Base-by-base conservation (phyloP, 2,888 invertebrate species). In the Papilio protenor region DNA sequence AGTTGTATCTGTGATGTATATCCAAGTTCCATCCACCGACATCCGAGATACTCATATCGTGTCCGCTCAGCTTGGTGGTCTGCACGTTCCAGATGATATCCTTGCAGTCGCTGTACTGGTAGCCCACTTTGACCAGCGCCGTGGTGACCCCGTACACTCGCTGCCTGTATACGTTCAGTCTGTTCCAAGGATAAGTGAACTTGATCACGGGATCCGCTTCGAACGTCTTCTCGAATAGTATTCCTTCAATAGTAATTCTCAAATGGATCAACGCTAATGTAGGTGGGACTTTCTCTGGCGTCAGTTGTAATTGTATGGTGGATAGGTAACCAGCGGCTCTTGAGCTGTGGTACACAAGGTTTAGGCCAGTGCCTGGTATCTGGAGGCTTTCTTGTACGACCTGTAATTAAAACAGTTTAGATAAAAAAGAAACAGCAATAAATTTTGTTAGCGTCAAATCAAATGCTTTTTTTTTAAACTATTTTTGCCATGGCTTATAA, bases 21-120 rank as follows among this genome's bases (percentile, higher is more conserved):
- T 99, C 98, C 83, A 99, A 95, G 91, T 99, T 99, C 99, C 99
- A 99, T 18, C 98, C 99, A 0, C 99, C 99, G 59, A 99, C 98
- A 91, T 99, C 99, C 0, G 99, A 99, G 73, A 99, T 99, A 79
- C 98, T 98, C 97, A 99, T 98, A 87, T 99, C 99, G 87, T 98
- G 98, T 0, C 99, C 99, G 85, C 98, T 98, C 70, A 99, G 93
- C 84, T 98, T 98, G 0, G 99, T 98, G 0, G 98, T 98, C 89
- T 99, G 98, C 40, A 98, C 98, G 87, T 98, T 98, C 99, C 99
- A 99, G 84, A 99, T 98, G 66, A 98, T 96, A 87, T 97, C 97
- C 85, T 97, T 97, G 90, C 99, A 99, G 84, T 98, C 98, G 69
- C 96, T 97, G 91, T 99, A 99, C 88, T 99, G 97, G 91, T 99